Conservation (phyloP, 2,113 vertebrate species). For the Trogon surrucura region DNA sequence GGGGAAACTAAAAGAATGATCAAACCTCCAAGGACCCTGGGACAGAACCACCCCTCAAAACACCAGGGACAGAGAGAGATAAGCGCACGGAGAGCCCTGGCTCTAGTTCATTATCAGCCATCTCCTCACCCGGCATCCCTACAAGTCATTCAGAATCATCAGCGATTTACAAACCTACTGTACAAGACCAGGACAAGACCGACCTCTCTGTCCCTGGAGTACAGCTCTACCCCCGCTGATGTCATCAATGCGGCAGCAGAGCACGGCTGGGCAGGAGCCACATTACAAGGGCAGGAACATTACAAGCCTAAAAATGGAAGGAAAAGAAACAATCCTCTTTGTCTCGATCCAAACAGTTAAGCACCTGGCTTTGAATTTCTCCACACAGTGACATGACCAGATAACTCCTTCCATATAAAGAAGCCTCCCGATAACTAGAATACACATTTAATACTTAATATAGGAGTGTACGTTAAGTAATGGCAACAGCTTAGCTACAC, state of each 20-base stretch:
- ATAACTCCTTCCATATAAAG: too few relatives aligned
- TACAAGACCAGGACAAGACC: not conserved
- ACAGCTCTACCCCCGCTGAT: not conserved
- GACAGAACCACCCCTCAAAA: not conserved
- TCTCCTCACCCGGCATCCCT: fast-evolving
- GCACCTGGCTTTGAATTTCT: too few relatives aligned
- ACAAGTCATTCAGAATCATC: not conserved
- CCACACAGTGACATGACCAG: too few relatives aligned
- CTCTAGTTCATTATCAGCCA: not conserved
- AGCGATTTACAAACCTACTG: not conserved
- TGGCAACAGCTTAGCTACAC: too few relatives aligned
- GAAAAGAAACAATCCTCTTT: too few relatives aligned
- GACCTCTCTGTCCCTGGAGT: fast-evolving
- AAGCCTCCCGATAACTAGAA: too few relatives aligned
- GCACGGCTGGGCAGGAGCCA: fast-evolving
- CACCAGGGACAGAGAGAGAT: not conserved
- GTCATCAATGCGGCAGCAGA: not conserved
- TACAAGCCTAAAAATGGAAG: too few relatives aligned
- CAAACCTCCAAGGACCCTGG: not conserved
- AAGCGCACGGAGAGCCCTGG: not conserved
- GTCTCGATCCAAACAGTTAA: too few relatives aligned
- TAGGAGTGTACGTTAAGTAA: too few relatives aligned
- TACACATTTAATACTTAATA: too few relatives aligned
- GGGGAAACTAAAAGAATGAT: not conserved
- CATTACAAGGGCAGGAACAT: too few relatives aligned